phyloP scores from a whole-genome alignment of 2,797 vertebrate genomes.

The Rhodeus uyekii region DNA sequence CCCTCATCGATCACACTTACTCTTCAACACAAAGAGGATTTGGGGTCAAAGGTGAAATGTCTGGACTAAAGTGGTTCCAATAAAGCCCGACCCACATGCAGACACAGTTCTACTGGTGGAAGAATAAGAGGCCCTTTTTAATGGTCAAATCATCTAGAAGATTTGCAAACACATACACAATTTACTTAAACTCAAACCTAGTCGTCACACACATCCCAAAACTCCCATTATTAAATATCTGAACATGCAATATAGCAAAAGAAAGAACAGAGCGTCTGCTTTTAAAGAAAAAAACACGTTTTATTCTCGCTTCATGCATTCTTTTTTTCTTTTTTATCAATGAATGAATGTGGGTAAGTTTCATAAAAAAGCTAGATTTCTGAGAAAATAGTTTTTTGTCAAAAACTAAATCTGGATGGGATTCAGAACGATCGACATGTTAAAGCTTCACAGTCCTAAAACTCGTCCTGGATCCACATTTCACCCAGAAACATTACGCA shows the following conservation, averaged over 20 bases:
- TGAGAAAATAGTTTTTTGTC: too few species aligned
- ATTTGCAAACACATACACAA: slow-evolving; percentile 35
- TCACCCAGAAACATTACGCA: accelerated
- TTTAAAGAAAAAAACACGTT: too few species aligned
- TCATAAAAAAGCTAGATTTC: too few species aligned
- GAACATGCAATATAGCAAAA: too few species aligned
- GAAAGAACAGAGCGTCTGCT: too few species aligned
- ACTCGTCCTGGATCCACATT: not conserved
- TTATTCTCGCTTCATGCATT: too few species aligned
- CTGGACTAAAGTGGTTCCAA: slow-evolving; percentile 30
- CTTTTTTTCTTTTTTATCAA: too few species aligned
- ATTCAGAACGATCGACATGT: too few species aligned
- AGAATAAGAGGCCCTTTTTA: not conserved
- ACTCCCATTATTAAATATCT: not conserved
- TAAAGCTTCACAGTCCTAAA: too few species aligned
- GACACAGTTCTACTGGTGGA: not conserved
- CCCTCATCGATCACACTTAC: slow-evolving; percentile 47
- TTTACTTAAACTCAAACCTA: not conserved
- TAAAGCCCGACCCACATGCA: not conserved
- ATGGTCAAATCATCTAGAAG: slow-evolving; percentile 9
- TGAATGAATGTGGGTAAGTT: too few species aligned
- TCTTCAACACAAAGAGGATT: slow-evolving; percentile 44
- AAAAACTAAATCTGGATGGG: too few species aligned
- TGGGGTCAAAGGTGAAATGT: slow-evolving; percentile 48
- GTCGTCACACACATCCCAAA: not conserved